These are phyloP conservation scores for Trilocha varians DNA, from an alignment of 2,888 invertebrate genomes.

Conservation along the genomic window DNA sequence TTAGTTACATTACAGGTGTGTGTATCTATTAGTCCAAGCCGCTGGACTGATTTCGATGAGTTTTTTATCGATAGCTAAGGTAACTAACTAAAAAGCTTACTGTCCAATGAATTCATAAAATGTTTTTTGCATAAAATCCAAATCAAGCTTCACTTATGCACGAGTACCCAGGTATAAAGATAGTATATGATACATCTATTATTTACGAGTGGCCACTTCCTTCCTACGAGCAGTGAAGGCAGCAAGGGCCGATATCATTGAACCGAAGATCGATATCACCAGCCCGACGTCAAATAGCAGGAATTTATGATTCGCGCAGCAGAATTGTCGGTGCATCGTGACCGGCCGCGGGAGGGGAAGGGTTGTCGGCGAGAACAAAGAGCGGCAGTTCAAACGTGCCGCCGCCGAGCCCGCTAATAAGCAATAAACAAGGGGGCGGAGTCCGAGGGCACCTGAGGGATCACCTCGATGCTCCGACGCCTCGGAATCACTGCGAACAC, in stretches of 20 bases:
- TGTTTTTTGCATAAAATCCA: no score
- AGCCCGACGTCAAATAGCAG: constrained; percentile 65
- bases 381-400: constrained; percentile 64
- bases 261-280: constrained; percentile 62
- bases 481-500: constrained; percentile 14
- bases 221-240: constrained; percentile 49
- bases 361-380: constrained; percentile 66
- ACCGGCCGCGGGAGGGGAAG: constrained; percentile 33
- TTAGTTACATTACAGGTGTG: no score
- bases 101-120: no score
- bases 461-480: constrained; percentile 43
- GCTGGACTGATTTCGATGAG: no score
- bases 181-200: constrained; percentile 20
- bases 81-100: no score
- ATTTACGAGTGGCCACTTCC: constrained; percentile 50
- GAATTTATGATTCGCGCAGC: constrained; percentile 68
- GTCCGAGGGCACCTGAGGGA: constrained; percentile 64
- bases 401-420: constrained; percentile 67
- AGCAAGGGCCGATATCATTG: constrained; percentile 61
- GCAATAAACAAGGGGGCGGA: constrained; percentile 74
- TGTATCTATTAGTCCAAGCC: no score
- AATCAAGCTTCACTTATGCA: no score
- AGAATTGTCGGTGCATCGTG: constrained; percentile 53
- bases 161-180: no score
- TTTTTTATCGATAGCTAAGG: no score